Conservation (phyloP, 2,888 invertebrate species). For the Periphyllus acericola region DNA sequence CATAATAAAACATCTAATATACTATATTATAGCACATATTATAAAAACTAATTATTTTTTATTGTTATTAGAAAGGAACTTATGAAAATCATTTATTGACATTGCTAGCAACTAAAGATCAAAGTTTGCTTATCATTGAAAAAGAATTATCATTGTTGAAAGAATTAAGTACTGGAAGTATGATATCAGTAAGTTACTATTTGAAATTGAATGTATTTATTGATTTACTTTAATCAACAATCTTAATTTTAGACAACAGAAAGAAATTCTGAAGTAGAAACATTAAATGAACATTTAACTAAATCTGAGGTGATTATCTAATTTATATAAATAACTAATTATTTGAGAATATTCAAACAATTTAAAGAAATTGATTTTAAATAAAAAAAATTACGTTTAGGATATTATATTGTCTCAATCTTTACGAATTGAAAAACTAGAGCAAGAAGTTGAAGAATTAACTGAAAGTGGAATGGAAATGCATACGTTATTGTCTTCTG, state of each 20-base stretch:
- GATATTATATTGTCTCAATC: conserved; percentile 51
- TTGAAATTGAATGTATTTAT: background rate
- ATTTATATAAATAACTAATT: background rate
- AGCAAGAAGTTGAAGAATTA: conserved; percentile 56
- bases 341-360: background rate
- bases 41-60: background rate
- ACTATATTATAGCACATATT: background rate
- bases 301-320: conserved; percentile 43
- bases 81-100: conserved; percentile 47
- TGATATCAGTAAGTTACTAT: conserved; percentile 16
- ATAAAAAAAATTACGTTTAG: conserved; percentile 8
- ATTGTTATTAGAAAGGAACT: conserved; percentile 38
- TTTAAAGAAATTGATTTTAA: background rate
- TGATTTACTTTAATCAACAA: background rate
- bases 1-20: background rate
- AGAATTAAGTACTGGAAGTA: conserved; percentile 28
- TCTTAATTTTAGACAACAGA: conserved; percentile 34
- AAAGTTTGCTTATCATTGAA: conserved; percentile 41
- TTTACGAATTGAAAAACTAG: conserved; percentile 42
- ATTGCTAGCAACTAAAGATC: conserved; percentile 45
- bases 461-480: conserved; percentile 57
- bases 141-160: conserved; percentile 48
- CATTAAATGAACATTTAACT: conserved; percentile 42
- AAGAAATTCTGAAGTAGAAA: conserved; percentile 45
- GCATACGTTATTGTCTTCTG: conserved; percentile 43